A percentile compares a stretch with the other conserved stretches of the same genome.
phyloP scores from a whole-genome alignment of 2,888 invertebrate species.

The Rosalia funebris region DNA sequence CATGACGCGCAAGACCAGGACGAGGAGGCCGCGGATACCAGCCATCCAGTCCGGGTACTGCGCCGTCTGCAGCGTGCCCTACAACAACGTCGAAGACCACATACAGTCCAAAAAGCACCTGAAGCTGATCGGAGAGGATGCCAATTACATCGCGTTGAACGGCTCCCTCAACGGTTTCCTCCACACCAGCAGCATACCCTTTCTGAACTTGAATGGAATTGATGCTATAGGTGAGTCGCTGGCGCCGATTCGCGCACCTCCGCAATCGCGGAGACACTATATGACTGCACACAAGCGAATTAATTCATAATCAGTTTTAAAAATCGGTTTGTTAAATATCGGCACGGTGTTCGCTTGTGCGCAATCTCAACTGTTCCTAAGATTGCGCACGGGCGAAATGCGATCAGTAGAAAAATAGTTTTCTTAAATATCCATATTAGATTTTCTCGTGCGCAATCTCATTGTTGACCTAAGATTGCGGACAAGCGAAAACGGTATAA shows the following conservation, averaged over 20 bases:
- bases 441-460: too few relatives aligned
- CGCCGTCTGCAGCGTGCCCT: slow-evolving; percentile 83
- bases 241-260: not conserved
- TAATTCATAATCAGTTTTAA: too few relatives aligned
- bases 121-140: slow-evolving; percentile 77
- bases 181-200: slow-evolving; percentile 75
- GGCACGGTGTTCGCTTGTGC: too few relatives aligned
- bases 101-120: slow-evolving; percentile 79
- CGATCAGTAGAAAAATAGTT: too few relatives aligned
- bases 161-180: slow-evolving; percentile 69
- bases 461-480: too few relatives aligned
- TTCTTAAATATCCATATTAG: too few relatives aligned
- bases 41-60: slow-evolving; percentile 73
- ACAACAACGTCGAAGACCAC: slow-evolving; percentile 76
- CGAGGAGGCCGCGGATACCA: slow-evolving; percentile 55
- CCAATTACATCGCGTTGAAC: slow-evolving; percentile 80
- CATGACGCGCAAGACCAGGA: slow-evolving; percentile 57
- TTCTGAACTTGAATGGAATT: slow-evolving; percentile 71
- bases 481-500: too few relatives aligned
- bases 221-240: slow-evolving; percentile 56
- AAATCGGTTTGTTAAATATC: too few relatives aligned
- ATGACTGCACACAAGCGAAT: too few relatives aligned
- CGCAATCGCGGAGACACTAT: too few relatives aligned
- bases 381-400: too few relatives aligned
- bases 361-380: too few relatives aligned